These are phyloP conservation scores for Eulemur rubriventer DNA, from an alignment of 2,797 vertebrate genomes.

Conservation along the genomic window DNA sequence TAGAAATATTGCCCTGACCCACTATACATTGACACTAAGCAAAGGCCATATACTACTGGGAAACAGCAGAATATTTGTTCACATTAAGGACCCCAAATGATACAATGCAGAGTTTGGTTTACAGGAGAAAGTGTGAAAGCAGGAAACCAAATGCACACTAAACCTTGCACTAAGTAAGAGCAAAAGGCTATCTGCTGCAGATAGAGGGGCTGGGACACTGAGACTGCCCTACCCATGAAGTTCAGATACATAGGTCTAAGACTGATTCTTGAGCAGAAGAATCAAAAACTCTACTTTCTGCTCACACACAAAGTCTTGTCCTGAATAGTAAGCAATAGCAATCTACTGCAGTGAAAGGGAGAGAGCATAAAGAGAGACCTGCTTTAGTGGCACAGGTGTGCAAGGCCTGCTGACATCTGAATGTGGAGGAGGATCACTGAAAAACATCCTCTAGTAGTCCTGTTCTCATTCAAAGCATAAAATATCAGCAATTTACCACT, in stretches of 20 bases:
- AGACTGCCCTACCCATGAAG: not conserved
- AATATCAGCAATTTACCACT: not conserved
- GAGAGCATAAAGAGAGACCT: not conserved
- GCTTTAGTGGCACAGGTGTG: not conserved
- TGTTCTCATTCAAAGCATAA: not conserved
- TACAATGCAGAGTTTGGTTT: not conserved
- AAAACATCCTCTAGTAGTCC: not conserved
- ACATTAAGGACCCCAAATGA: not conserved
- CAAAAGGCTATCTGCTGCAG: fast-evolving
- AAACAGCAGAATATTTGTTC: not conserved
- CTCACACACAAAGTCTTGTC: not conserved
- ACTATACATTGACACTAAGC: not conserved
- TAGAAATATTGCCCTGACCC: not conserved
- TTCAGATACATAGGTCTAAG: not conserved
- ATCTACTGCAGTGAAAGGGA: not conserved
- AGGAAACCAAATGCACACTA: not conserved
- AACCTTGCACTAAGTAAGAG: not conserved
- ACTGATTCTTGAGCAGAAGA: not conserved
- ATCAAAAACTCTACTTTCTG: not conserved
- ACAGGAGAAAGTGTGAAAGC: not conserved
- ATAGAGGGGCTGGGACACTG: too few relatives aligned
- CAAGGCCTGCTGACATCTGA: not conserved
- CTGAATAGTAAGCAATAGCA: not conserved
- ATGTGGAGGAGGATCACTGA: not conserved
- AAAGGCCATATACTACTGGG: not conserved